phyloP scores from a whole-genome alignment of 2,888 invertebrate species.

The Eupithecia exiguata region DNA sequence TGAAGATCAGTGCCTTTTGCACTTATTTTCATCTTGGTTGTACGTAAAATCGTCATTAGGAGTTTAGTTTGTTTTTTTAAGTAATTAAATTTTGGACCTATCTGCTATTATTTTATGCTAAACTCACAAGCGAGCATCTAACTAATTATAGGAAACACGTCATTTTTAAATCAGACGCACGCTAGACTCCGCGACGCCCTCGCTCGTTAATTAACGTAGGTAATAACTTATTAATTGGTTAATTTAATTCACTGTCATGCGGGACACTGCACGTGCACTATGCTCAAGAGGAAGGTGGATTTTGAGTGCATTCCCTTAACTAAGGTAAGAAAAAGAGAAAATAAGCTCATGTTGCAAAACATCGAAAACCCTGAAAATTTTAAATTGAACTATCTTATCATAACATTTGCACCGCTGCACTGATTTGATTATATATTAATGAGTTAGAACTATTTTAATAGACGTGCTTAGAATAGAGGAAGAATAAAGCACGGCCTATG shows the following conservation, averaged over 20 bases:
- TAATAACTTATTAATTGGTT: constrained; percentile 47
- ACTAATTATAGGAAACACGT: constrained; percentile 12
- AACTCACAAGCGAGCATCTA: background rate
- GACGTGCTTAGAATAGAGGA: no score
- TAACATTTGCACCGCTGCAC: no score
- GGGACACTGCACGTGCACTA: constrained; percentile 35
- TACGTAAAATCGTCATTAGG: no score
- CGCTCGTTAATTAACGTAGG: constrained; percentile 46
- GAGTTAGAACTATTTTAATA: no score
- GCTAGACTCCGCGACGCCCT: constrained; percentile 50
- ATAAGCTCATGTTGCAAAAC: background rate
- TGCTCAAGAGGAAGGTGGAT: constrained; percentile 47
- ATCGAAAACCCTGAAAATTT: background rate
- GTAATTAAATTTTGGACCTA: no score
- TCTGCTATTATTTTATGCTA: background rate
- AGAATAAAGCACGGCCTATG: no score
- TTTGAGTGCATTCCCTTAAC: constrained; percentile 73
- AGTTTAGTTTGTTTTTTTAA: no score
- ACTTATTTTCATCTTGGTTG: no score
- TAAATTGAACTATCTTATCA: background rate
- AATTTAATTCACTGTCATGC: constrained; percentile 46
- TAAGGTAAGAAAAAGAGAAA: constrained; percentile 55
- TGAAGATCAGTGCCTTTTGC: no score
- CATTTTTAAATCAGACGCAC: constrained; percentile 49
- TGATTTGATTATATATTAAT: no score